These are phyloP conservation scores for Cephus pulcher DNA, from an alignment of 2,888 invertebrate species.

Conservation along the genomic window DNA sequence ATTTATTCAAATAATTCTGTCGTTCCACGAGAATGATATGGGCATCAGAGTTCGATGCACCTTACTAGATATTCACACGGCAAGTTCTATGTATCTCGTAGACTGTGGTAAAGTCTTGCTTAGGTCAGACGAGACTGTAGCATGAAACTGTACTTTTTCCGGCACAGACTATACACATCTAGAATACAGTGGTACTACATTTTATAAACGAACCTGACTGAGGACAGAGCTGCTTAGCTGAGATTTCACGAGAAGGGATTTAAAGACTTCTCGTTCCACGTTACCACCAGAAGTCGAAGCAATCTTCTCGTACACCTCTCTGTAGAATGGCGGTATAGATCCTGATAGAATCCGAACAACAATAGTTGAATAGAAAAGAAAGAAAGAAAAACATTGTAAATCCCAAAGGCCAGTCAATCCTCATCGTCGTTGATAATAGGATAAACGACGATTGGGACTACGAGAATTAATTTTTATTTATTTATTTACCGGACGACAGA, in stretches of 20 bases:
- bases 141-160: constrained; percentile 23
- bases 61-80: too few species aligned
- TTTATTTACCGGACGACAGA: constrained; percentile 65
- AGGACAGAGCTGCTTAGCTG: constrained; percentile 68
- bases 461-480: too few species aligned
- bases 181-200: too few species aligned
- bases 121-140: constrained; percentile 11
- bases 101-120: too few species aligned
- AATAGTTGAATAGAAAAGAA: neutral
- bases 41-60: too few species aligned
- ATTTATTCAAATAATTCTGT: too few species aligned
- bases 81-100: too few species aligned
- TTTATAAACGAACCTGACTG: constrained; percentile 60
- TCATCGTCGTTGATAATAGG: too few species aligned
- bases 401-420: too few species aligned
- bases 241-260: constrained; percentile 69
- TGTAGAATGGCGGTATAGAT: constrained; percentile 69
- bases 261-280: constrained; percentile 69
- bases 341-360: constrained; percentile 51
- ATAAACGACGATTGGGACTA: neutral
- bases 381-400: constrained; percentile 1
- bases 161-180: neutral
- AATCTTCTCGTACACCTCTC: constrained; percentile 69
- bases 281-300: constrained; percentile 70
- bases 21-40: too few species aligned